A percentile compares a stretch with the other conserved stretches of the same genome.
Conservation (phyloP, 2,113 vertebrate genomes). For the Stictonetta naevosa region DNA sequence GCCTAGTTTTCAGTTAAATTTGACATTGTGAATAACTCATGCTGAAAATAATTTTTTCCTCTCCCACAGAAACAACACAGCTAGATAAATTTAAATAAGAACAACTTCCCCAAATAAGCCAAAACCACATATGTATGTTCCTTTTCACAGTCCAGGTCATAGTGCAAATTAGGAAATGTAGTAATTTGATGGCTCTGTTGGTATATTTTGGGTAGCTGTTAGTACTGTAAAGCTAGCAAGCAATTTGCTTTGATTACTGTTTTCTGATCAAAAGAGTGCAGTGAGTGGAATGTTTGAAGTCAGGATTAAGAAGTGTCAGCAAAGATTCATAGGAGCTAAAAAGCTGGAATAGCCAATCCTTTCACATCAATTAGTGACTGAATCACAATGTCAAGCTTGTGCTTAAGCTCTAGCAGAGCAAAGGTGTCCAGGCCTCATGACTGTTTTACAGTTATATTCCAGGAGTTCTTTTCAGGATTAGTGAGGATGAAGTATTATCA, state of each 20-base stretch:
- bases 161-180: background rate
- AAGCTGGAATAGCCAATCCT: background rate
- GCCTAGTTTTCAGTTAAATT: background rate
- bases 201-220: background rate
- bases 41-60: background rate
- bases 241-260: background rate
- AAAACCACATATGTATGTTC: background rate
- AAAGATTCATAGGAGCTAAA: background rate
- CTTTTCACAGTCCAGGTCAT: background rate
- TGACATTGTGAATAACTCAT: background rate
- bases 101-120: background rate
- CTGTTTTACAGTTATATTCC: background rate
- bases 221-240: background rate
- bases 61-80: background rate
- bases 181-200: background rate
- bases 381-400: background rate
- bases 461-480: background rate
- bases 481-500: background rate
- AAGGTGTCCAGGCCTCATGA: background rate
- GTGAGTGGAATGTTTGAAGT: background rate
- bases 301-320: background rate
- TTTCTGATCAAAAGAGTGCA: background rate
- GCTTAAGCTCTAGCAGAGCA: background rate
- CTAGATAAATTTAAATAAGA: background rate
- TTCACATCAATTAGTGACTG: background rate